phyloP scores from a whole-genome alignment of 2,113 vertebrate species.

The Dascyllus trimaculatus region DNA sequence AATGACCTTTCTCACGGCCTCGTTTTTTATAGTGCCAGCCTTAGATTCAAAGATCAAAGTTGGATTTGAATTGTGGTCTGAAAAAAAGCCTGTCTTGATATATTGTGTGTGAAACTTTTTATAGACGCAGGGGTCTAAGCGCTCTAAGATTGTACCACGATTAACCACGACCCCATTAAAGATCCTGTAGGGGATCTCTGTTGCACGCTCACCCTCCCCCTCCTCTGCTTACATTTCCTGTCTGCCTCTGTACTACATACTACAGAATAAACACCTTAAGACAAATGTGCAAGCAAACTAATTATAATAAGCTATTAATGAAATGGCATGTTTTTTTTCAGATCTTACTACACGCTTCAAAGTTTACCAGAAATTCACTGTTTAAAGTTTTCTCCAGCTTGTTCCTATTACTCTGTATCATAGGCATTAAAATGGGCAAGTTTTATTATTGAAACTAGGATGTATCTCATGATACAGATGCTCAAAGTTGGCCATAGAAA shows the following conservation, averaged over 20 bases:
- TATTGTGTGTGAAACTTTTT: slow-evolving; percentile 11
- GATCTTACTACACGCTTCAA: not conserved
- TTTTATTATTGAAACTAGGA: too few relatives aligned
- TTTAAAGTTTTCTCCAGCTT: too few relatives aligned
- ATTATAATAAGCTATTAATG: not conserved
- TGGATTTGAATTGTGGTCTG: slow-evolving; percentile 13
- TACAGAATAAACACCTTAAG: too few relatives aligned
- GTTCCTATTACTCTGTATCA: too few relatives aligned
- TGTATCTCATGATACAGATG: too few relatives aligned
- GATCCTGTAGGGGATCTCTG: not conserved
- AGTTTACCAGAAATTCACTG: too few relatives aligned
- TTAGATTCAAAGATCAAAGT: not conserved
- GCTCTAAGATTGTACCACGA: too few relatives aligned
- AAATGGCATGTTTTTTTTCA: not conserved
- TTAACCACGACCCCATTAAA: too few relatives aligned
- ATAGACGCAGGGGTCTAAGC: not conserved
- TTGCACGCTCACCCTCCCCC: not conserved
- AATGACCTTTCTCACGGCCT: slow-evolving; percentile 1
- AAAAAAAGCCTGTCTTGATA: slow-evolving; percentile 27
- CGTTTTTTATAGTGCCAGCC: not conserved
- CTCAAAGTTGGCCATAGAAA: too few relatives aligned
- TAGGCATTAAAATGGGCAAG: too few relatives aligned
- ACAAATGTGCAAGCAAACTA: not conserved
- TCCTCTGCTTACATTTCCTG: slow-evolving; percentile 23
- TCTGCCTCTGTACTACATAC: not conserved